Percentiles rank a stretch among this genome's conserved stretches.
phyloP scores from a whole-genome alignment of 1,140 invertebrate genomes.

The Hesperophylax magnus region DNA sequence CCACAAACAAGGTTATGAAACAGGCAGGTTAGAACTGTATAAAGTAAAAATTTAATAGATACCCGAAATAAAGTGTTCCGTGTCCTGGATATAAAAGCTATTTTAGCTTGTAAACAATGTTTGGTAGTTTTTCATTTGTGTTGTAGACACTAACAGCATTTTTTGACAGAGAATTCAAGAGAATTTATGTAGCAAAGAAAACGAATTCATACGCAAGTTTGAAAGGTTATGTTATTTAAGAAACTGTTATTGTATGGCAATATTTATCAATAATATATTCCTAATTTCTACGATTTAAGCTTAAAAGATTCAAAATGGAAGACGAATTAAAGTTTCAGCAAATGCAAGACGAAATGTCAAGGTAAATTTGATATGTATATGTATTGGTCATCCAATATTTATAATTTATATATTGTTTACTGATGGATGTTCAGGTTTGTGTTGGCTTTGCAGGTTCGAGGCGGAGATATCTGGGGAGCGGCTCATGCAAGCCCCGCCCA shows the following conservation, averaged over 20 bases:
- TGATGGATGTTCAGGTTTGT: slow-evolving; percentile 44
- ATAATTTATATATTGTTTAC: slow-evolving; percentile 19
- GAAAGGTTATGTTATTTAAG: background rate
- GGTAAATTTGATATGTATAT: slow-evolving; percentile 67
- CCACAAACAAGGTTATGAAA: background rate
- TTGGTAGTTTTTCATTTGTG: no score
- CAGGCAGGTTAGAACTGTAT: no score
- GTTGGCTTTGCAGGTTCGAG: slow-evolving; percentile 77
- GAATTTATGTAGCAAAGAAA: no score
- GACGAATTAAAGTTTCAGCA: slow-evolving; percentile 72
- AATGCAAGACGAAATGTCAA: slow-evolving; percentile 89
- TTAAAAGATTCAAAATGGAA: slow-evolving; percentile 45
- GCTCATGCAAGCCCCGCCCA: slow-evolving; percentile 70
- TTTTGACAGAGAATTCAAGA: no score
- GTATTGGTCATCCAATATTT: slow-evolving; percentile 16
- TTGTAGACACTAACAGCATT: no score
- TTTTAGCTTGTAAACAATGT: background rate
- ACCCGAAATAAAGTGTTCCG: background rate
- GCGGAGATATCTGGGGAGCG: slow-evolving; percentile 83
- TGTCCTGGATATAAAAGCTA: background rate
- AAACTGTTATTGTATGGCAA: background rate
- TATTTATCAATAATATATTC: background rate
- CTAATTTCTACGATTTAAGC: background rate
- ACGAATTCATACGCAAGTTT: no score
- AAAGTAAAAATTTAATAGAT: no score